A percentile compares a stretch with the other conserved stretches of the same genome.
phyloP scores from a whole-genome alignment of 2,113 vertebrate species.

The Microcebus lehilahytsara region DNA sequence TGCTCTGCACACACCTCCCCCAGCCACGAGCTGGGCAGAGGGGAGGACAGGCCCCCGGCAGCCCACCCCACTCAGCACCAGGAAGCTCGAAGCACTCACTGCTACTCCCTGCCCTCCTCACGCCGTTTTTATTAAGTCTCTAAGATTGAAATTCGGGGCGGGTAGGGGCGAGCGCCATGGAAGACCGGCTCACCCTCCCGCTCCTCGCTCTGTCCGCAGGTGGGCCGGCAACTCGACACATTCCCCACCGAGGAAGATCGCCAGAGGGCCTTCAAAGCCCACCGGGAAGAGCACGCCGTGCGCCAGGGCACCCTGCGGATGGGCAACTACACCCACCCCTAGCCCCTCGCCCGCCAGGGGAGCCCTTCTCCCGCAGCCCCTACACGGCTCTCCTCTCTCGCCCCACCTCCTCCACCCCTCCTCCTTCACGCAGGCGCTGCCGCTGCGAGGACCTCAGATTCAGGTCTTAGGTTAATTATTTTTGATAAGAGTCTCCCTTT shows the following conservation, averaged over 20 bases:
- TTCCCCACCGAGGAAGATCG: conserved; percentile 83
- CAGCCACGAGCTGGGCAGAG: background rate
- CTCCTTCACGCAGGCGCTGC: background rate
- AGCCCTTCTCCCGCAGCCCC: background rate
- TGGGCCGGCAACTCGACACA: conserved; percentile 87
- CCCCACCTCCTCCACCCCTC: background rate
- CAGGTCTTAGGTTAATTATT: background rate
- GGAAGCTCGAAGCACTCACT: accelerated
- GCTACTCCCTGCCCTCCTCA: background rate
- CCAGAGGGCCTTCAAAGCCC: conserved; percentile 80
- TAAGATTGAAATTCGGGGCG: accelerated
- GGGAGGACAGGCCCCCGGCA: accelerated
- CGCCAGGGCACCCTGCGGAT: conserved; percentile 74
- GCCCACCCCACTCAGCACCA: accelerated
- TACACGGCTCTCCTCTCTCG: background rate
- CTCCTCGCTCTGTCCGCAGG: conserved; percentile 78
- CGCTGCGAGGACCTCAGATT: background rate
- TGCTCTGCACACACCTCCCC: accelerated
- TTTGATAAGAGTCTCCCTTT: background rate
- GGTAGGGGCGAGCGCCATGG: background rate
- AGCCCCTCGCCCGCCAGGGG: background rate
- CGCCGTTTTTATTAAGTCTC: background rate
- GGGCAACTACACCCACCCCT: conserved; percentile 70
- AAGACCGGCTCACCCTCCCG: background rate
- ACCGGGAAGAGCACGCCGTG: conserved; percentile 72